phyloP scores from a whole-genome alignment of 2,113 vertebrate genomes.

The Trichomycterus rosablanca region DNA sequence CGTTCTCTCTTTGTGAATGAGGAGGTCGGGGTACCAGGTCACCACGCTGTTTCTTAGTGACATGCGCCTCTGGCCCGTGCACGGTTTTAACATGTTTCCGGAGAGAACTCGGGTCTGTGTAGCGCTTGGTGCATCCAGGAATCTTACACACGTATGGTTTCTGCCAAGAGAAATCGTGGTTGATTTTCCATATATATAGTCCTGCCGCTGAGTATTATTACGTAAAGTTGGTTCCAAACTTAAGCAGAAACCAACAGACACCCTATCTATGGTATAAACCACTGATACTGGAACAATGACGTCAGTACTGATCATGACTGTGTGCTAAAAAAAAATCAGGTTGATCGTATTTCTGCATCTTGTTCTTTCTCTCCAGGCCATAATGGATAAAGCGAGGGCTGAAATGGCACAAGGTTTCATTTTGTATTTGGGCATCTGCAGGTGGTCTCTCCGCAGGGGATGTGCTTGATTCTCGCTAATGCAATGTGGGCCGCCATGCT shows the following conservation, averaged over 20 bases:
- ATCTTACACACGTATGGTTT: constrained; percentile 98
- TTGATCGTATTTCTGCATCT: constrained; percentile 27
- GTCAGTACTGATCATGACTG: constrained; percentile 25
- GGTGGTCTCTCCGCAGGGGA: constrained; percentile 52
- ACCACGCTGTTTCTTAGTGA: constrained; percentile 90
- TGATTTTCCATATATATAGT: too few species aligned
- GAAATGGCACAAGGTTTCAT: constrained; percentile 50
- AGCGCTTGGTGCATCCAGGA: constrained; percentile 93
- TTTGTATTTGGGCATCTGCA: constrained; percentile 48
- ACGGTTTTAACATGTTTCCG: constrained; percentile 97
- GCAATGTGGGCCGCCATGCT: constrained; percentile 52
- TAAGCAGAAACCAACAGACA: too few species aligned
- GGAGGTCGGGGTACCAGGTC: constrained; percentile 81
- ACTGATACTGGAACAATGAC: constrained; percentile 7
- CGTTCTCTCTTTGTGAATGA: constrained; percentile 69
- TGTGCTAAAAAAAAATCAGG: constrained; percentile 24
- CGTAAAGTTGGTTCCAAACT: too few species aligned
- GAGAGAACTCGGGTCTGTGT: constrained; percentile 96
- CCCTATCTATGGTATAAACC: too few species aligned
- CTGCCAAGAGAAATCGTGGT: constrained; percentile 57
- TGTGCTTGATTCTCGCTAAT: constrained; percentile 49
- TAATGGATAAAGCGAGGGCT: constrained; percentile 48
- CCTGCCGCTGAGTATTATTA: too few species aligned
- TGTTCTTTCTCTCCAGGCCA: constrained; percentile 5
- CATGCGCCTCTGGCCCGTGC: constrained; percentile 91